These are phyloP conservation scores for Gobionotothen gibberifrons DNA, from an alignment of 2,797 vertebrate genomes.

Conservation along the genomic window DNA sequence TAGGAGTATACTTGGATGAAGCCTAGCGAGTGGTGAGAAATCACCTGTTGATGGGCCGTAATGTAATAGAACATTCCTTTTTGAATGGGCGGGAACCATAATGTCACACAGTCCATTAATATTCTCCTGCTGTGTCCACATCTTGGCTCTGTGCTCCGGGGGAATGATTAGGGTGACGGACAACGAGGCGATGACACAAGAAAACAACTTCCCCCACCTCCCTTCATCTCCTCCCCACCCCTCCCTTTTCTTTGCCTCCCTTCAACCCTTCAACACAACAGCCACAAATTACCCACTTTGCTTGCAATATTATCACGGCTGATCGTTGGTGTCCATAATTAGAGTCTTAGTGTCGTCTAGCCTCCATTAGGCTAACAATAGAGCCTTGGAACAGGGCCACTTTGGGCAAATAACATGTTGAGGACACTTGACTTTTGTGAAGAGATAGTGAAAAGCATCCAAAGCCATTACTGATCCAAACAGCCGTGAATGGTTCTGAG, in stretches of 20 bases:
- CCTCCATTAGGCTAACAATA: constrained; percentile 94
- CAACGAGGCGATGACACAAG: constrained; percentile 74
- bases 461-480: constrained; percentile 81
- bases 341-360: constrained; percentile 90
- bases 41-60: constrained; percentile 79
- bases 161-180: constrained; percentile 78
- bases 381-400: constrained; percentile 91
- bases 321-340: constrained; percentile 93
- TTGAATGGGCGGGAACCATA: constrained; percentile 70
- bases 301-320: constrained; percentile 95
- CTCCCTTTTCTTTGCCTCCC: constrained; percentile 64
- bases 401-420: constrained; percentile 93
- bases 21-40: constrained; percentile 61
- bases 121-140: constrained; percentile 67
- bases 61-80: constrained; percentile 73
- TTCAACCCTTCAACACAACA: constrained; percentile 85
- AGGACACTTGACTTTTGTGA: constrained; percentile 95
- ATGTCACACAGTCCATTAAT: constrained; percentile 76
- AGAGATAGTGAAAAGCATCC: constrained; percentile 90
- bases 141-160: constrained; percentile 60
- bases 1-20: constrained; percentile 59
- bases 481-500: constrained; percentile 61
- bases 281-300: constrained; percentile 95
- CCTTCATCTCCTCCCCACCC: constrained; percentile 60
- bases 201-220: constrained; percentile 83